phyloP scores from a whole-genome alignment of 2,888 invertebrate genomes.

The Cataglyphis albicans region DNA sequence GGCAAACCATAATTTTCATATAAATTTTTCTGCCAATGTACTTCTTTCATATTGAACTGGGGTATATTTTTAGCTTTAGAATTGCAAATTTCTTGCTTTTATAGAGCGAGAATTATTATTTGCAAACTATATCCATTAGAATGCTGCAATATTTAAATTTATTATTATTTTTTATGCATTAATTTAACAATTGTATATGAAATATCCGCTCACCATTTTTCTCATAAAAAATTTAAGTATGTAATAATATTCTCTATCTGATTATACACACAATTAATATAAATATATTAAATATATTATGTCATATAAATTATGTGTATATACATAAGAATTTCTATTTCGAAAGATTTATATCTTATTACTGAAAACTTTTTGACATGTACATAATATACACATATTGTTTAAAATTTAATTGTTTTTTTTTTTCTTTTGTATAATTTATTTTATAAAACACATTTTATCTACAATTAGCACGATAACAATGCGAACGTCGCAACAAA shows the following conservation, averaged over 20 bases:
- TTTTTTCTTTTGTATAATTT: not conserved
- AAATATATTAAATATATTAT: not conserved
- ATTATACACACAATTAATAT: not conserved
- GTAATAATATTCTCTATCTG: not conserved
- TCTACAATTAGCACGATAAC: too few relatives aligned
- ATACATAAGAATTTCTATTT: too few relatives aligned
- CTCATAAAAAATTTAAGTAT: not conserved
- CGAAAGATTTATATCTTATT: too few relatives aligned
- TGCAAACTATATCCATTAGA: not conserved
- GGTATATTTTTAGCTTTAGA: not conserved
- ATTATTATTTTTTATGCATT: not conserved
- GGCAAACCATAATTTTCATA: slow-evolving; percentile 95
- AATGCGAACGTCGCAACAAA: too few relatives aligned
- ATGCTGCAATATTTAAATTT: not conserved
- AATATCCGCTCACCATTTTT: not conserved
- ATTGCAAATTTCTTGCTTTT: not conserved
- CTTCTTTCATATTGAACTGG: slow-evolving; percentile 34
- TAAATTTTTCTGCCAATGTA: slow-evolving; percentile 94
- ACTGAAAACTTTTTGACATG: too few relatives aligned
- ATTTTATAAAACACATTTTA: not conserved
- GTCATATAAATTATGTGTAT: too few relatives aligned
- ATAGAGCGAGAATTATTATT: not conserved
- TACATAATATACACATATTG: too few relatives aligned
- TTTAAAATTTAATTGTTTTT: not conserved
- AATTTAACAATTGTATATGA: not conserved